phyloP scores from a whole-genome alignment of 1,140 invertebrate species.

The Leptopilina clavipes region DNA sequence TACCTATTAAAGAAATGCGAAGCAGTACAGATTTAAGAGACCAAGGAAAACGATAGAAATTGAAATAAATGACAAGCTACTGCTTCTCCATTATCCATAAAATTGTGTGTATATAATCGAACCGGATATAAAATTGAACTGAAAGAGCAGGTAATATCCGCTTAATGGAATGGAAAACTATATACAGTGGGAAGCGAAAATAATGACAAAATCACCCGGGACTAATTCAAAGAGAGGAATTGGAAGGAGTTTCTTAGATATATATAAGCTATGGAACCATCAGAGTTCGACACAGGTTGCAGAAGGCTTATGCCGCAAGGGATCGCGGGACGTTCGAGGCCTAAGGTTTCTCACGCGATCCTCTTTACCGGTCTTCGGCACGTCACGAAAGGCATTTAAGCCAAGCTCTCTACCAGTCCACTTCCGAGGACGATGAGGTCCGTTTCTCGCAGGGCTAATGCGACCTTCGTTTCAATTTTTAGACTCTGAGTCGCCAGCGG shows the following conservation, averaged over 20 bases:
- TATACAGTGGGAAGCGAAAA: constrained; percentile 20
- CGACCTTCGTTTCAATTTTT: constrained; percentile 30
- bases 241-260: constrained; percentile 23
- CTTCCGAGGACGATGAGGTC: constrained; percentile 41
- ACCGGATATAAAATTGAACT: constrained; percentile 3
- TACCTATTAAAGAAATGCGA: too few relatives aligned
- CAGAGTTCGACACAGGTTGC: constrained; percentile 38
- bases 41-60: too few relatives aligned
- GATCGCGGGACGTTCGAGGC: constrained; percentile 47
- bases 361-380: constrained; percentile 50
- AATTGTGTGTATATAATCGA: not conserved
- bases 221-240: constrained; percentile 47
- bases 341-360: constrained; percentile 57
- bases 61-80: too few relatives aligned
- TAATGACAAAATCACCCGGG: constrained; percentile 59
- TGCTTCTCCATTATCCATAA: not conserved
- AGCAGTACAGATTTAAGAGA: too few relatives aligned
- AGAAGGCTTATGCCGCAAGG: constrained; percentile 41
- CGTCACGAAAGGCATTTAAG: constrained; percentile 52
- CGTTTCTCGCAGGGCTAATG: constrained; percentile 25
- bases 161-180: not conserved
- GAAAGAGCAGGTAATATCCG: not conserved
- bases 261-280: constrained; percentile 41
- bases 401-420: constrained; percentile 44
- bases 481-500: constrained; percentile 16